Evolutionary conservation across 2,888 invertebrate genomes (phyloP), one percentile per base, ranked within the genome.

Genomic region (Cybosia mesomella): DNA sequence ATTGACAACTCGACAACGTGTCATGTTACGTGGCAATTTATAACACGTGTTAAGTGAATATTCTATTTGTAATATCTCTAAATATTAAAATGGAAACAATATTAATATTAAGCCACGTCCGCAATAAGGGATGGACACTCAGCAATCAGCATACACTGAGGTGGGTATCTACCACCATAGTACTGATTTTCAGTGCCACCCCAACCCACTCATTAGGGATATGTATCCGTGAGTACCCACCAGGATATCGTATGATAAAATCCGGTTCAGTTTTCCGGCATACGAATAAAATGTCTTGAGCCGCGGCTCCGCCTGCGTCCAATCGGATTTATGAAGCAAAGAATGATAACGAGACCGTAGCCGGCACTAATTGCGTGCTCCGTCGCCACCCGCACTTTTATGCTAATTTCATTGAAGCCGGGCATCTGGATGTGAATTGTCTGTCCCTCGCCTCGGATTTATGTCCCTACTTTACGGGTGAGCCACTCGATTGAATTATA

Each of bases 391-490:
- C 64, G 57, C 67, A 69, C 71, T 81, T 75, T 79, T 76, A 80
- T 80, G 80, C 66, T 80, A 81, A 80, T 80, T 79, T 75, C 68
- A 81, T 79, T 79, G 79, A 73, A 72, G 49, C 43, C 43, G 75
- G 67, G 67, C 75, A 71, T 71, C 78, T 74, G 79, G 70, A 64
- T 54, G 67, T 78, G 79, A 79, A 61, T 11, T 28, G n/a, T 9
- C 61, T 32, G 54, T 24, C 60, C 39, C 66, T 62, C 28, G 60
- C 5, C 22, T 32, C n/a, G n/a, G 62, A 67, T 67, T 75, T 78
- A 79, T 78, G 68, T 67, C 67, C 66, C 62, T 67, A 63, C 67
- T 67, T 67, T 67, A 65, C 58, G 64, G 28, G 28, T 54, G 18
- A 43, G 34, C 36, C 24, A 64, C 49, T 68, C 55, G 21, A 61